A percentile compares a stretch with the other conserved stretches of the same genome.
Conservation (phyloP, 2,888 invertebrate genomes). For the Calliopum simillimum region DNA sequence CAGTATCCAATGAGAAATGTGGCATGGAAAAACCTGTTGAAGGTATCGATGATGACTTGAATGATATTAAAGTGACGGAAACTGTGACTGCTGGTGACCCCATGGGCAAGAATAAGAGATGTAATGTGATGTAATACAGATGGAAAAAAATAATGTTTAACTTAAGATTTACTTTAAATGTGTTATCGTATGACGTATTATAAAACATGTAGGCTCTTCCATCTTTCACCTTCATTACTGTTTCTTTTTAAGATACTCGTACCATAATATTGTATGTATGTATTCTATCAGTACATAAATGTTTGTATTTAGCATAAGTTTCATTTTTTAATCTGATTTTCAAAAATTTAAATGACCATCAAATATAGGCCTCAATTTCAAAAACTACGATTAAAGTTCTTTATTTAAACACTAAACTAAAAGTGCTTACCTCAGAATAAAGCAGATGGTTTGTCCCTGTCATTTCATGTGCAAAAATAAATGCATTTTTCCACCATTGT, state of each 20-base stretch:
- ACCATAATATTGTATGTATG: neutral
- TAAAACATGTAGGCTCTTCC: neutral
- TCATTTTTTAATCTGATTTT: too few relatives aligned
- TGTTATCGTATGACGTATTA: slow-evolving; percentile 25
- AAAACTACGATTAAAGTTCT: too few relatives aligned
- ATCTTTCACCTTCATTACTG: neutral
- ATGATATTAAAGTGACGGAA: slow-evolving; percentile 44
- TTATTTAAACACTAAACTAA: too few relatives aligned
- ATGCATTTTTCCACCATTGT: too few relatives aligned
- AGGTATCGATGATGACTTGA: slow-evolving; percentile 29
- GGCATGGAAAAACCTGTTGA: slow-evolving; percentile 25
- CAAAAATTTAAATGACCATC: too few relatives aligned
- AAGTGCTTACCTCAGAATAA: too few relatives aligned
- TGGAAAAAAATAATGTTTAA: neutral
- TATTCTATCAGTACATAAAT: too few relatives aligned
- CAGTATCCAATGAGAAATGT: slow-evolving; percentile 38
- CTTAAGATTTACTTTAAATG: slow-evolving; percentile 20
- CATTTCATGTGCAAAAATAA: too few relatives aligned
- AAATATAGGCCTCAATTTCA: too few relatives aligned
- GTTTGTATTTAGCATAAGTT: too few relatives aligned
- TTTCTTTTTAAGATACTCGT: neutral
- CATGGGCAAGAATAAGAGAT: slow-evolving; percentile 47
- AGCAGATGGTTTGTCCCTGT: too few relatives aligned
- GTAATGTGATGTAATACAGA: slow-evolving; percentile 48
- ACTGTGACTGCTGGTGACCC: slow-evolving; percentile 46